Conservation (phyloP, 1,140 invertebrate genomes). For the Micrasema minimum region DNA sequence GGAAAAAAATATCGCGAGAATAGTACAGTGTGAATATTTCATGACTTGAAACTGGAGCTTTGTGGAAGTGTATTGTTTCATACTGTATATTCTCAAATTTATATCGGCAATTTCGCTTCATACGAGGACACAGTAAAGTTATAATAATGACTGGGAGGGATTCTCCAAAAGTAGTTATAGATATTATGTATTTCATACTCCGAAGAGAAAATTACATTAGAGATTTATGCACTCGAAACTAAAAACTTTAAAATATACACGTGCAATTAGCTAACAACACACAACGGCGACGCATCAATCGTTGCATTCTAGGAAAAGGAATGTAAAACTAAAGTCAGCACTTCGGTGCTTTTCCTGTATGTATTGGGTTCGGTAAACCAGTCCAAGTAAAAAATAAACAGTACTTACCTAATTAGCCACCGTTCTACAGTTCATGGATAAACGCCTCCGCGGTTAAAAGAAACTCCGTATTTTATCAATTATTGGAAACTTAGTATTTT, state of each 20-base stretch:
- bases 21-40: conserved; percentile 12
- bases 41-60: conserved; percentile 1
- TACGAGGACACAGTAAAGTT: background rate
- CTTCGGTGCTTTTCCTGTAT: no score
- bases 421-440: background rate
- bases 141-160: no score
- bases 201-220: no score
- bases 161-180: no score
- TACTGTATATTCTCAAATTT: background rate
- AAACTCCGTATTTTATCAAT: conserved; percentile 23
- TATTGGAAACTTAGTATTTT: conserved; percentile 33
- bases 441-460: conserved; percentile 10
- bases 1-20: conserved; percentile 36
- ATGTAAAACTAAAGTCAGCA: no score
- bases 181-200: no score
- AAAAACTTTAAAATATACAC: conserved; percentile 7
- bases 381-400: no score
- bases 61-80: conserved; percentile 10
- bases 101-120: conserved; percentile 6
- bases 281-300: no score
- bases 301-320: no score
- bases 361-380: no score
- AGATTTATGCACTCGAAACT: no score
- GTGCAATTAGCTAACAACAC: background rate
- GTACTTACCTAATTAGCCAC: no score